Evolutionary conservation across 1,140 invertebrate species (phyloP).

Genomic region (Lamellibrachia luymesi): DNA sequence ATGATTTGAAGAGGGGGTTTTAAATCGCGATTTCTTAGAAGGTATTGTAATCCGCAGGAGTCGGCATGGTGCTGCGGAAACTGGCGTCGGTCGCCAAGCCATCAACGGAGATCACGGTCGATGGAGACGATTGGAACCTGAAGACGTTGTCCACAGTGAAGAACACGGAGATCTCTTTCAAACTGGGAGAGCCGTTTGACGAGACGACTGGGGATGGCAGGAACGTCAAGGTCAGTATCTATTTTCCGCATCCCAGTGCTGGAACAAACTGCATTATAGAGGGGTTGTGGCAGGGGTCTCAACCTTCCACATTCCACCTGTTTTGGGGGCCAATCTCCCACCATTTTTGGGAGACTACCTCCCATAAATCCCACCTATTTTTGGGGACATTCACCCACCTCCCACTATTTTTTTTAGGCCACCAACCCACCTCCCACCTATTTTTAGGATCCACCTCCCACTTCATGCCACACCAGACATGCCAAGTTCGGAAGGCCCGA

Average conservation of each 20-base stretch:
- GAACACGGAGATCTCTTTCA: conserved; percentile 75
- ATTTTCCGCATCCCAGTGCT: neutral
- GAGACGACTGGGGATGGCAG: conserved; percentile 82
- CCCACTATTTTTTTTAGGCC: too few species aligned
- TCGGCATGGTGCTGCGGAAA: conserved; percentile 72
- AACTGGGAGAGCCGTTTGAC: conserved; percentile 77
- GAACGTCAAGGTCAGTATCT: conserved; percentile 69
- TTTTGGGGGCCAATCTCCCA: neutral
- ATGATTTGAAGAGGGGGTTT: neutral
- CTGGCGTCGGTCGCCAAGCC: conserved; percentile 72
- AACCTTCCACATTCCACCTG: too few species aligned
- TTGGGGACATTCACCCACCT: neutral
- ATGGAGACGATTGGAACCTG: conserved; percentile 70
- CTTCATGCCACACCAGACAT: too few species aligned
- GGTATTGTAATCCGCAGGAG: conserved; percentile 63
- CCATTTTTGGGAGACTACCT: neutral
- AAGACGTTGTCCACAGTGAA: conserved; percentile 83
- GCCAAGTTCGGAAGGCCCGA: too few species aligned
- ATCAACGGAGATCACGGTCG: conserved; percentile 70
- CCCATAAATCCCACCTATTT: neutral
- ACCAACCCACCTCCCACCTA: too few species aligned
- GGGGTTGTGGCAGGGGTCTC: too few species aligned
- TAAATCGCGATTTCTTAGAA: neutral
- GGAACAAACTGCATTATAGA: too few species aligned
- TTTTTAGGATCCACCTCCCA: too few species aligned